These are phyloP conservation scores for Sarcophaga rosellei DNA, from an alignment of 2,888 invertebrate species.

Conservation along the genomic window DNA sequence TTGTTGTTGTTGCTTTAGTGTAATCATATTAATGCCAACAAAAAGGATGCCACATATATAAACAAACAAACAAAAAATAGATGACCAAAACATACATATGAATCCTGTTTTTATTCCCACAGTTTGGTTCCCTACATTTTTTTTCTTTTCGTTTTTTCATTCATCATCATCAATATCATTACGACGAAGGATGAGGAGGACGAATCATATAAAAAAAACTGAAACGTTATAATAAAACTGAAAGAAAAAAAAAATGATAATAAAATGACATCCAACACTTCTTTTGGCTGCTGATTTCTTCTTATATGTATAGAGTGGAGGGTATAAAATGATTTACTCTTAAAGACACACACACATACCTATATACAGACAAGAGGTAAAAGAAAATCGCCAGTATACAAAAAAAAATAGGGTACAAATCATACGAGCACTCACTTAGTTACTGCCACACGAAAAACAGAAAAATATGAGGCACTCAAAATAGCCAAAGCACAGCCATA, in stretches of 20 bases:
- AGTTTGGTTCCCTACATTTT: constrained; percentile 70
- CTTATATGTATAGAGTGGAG: constrained; percentile 51
- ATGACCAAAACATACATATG: constrained; percentile 66
- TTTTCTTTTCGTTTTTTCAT: constrained; percentile 50
- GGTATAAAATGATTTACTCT: constrained; percentile 58
- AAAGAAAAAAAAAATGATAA: constrained; percentile 73
- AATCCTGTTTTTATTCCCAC: constrained; percentile 82
- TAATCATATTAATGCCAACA: constrained; percentile 61
- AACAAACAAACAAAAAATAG: constrained; percentile 29
- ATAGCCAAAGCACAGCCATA: no score
- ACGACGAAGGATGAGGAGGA: neutral
- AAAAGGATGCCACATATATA: constrained; percentile 64
- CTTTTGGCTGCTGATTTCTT: constrained; percentile 71
- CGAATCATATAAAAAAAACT: constrained; percentile 25
- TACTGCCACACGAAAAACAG: constrained; percentile 14
- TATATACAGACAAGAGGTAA: constrained; percentile 7
- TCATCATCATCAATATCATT: constrained; percentile 17
- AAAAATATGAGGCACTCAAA: neutral
- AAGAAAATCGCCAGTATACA: constrained; percentile 6
- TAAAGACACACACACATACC: constrained; percentile 11
- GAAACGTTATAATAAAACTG: constrained; percentile 64
- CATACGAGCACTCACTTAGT: constrained; percentile 27
- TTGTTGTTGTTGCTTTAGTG: constrained; percentile 37
- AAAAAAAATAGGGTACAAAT: constrained; percentile 51
- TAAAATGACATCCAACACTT: constrained; percentile 82